These are phyloP conservation scores for Arrhamphus sclerolepis DNA, from an alignment of 2,797 vertebrate genomes.

Conservation along the genomic window DNA sequence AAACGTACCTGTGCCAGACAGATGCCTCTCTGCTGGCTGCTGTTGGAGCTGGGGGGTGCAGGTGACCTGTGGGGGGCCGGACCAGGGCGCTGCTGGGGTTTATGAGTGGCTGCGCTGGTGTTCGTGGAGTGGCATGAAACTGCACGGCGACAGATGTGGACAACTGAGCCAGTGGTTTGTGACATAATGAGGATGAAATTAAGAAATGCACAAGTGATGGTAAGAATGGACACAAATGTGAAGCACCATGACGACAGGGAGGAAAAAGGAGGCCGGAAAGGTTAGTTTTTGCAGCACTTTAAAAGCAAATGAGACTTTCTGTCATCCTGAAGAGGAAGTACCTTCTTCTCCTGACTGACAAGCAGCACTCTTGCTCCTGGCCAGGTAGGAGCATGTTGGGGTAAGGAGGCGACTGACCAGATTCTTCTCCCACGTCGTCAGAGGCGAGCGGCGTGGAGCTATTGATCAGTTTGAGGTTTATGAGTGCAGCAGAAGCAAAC, in stretches of 20 bases:
- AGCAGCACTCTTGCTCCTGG: slow-evolving; percentile 92
- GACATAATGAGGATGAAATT: not conserved
- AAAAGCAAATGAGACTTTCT: slow-evolving; percentile 6
- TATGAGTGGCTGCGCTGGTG: slow-evolving; percentile 53
- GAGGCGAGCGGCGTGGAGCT: slow-evolving; percentile 74
- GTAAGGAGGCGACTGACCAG: slow-evolving; percentile 92
- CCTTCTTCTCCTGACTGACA: slow-evolving; percentile 89
- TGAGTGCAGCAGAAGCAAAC: slow-evolving; percentile 47
- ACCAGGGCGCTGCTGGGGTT: slow-evolving; percentile 47
- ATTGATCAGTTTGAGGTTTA: slow-evolving; percentile 57
- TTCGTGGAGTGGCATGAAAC: slow-evolving; percentile 93
- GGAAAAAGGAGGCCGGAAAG: slow-evolving; percentile 55
- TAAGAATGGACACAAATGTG: slow-evolving; percentile 27
- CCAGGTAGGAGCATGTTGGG: slow-evolving; percentile 94
- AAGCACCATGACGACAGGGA: slow-evolving; percentile 19
- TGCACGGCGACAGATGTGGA: slow-evolving; percentile 98
- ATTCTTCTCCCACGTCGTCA: slow-evolving; percentile 92
- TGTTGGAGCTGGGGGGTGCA: slow-evolving; percentile 44
- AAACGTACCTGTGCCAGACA: slow-evolving; percentile 60
- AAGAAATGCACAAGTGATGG: slow-evolving; percentile 19
- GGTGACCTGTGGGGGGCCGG: slow-evolving; percentile 35
- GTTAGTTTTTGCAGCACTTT: not conserved
- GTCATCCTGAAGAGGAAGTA: slow-evolving; percentile 68
- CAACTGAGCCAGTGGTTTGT: slow-evolving; percentile 81
- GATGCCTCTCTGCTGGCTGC: slow-evolving; percentile 47